A percentile compares a stretch with the other conserved stretches of the same genome.
Evolutionary conservation across 2,888 invertebrate species (phyloP).

Genomic region (Diloba caeruleocephala): DNA sequence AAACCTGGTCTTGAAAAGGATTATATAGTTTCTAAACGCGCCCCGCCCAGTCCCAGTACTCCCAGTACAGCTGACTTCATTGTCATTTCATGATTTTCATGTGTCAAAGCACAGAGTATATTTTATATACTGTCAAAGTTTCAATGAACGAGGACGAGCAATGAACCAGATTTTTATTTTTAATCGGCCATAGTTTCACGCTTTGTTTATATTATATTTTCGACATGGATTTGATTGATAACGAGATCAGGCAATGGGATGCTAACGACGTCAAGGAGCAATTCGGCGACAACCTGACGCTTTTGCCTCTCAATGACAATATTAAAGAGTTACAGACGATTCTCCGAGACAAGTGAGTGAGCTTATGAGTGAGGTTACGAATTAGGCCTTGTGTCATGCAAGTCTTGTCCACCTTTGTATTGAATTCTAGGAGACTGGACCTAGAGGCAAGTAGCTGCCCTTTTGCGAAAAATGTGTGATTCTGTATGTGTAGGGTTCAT

Average conservation of each 20-base stretch:
- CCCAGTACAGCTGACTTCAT: conserved; percentile 36
- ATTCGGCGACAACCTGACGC: conserved; percentile 92
- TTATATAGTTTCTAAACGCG: conserved; percentile 2
- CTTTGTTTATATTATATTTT: conserved; percentile 40
- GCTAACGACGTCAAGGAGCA: conserved; percentile 84
- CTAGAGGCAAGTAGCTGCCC: not conserved
- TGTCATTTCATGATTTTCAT: conserved; percentile 33
- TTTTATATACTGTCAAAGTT: conserved; percentile 20
- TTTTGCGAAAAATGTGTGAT: no score
- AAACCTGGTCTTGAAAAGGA: no score
- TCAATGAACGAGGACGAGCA: no score
- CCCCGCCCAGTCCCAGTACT: no score
- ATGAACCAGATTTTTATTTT: conserved; percentile 1
- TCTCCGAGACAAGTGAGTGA: conserved; percentile 94
- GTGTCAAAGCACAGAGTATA: no score
- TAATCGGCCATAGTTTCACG: conserved; percentile 34
- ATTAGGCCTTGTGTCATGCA: conserved; percentile 20
- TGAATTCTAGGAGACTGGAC: not conserved
- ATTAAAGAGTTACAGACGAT: conserved; percentile 96
- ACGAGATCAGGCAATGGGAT: conserved; percentile 81
- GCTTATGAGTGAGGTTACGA: conserved; percentile 71
- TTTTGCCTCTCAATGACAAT: conserved; percentile 93
- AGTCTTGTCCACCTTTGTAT: conserved; percentile 6
- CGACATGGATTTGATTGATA: conserved; percentile 80
- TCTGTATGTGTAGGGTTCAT: no score